Evolutionary conservation across 1,140 invertebrate genomes (phyloP), one percentile per base, ranked within the genome.

Genomic region (Hycleus phaleratus): DNA sequence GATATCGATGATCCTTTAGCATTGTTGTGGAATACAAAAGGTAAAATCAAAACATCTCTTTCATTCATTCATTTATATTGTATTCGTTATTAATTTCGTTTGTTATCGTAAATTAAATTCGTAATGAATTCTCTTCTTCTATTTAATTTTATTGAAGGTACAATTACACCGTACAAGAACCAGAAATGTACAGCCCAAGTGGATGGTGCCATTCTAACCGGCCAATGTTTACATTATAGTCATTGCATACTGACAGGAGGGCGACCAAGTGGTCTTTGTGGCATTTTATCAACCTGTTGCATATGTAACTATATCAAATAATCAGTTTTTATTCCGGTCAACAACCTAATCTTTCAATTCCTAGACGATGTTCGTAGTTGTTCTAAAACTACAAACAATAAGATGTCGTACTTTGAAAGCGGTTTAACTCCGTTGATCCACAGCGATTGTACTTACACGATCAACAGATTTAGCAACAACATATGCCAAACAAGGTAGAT

Each of bases 401-500:
- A 65, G 44, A 61, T 66, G 6, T 59, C 54, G 6, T 68, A 71
- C 47, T 72, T 72, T 45, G 50, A 60, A 8, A 62, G 56, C n/a
- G 43, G 38, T 3, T 32, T 32, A 32, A 32, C 4, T 32, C 32
- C 32, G 0, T 32, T 32, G 32, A 32, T 32, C 32, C 32, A 32
- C 32, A 4, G 4, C 7, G 32, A 32, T 4, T 32, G 32, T 7
- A 32, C 32, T 7, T 32, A 32, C 32, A 32, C 32, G 32, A 4
- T 32, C 7, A 4, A 32, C 4, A 32, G 32, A 7, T 32, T 5
- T 7, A 32, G 32, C 32, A 32, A 51, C 5, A 71, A 71, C 46
- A 56, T 70, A 9, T 72, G 70, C 46, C 70, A 72, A 65, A 55
- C 71, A n/a, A 68, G 68, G 68, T 68, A 47, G 47, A 9, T 32